phyloP scores from a whole-genome alignment of 2,888 invertebrate genomes.

The Andrena chrysosceles region DNA sequence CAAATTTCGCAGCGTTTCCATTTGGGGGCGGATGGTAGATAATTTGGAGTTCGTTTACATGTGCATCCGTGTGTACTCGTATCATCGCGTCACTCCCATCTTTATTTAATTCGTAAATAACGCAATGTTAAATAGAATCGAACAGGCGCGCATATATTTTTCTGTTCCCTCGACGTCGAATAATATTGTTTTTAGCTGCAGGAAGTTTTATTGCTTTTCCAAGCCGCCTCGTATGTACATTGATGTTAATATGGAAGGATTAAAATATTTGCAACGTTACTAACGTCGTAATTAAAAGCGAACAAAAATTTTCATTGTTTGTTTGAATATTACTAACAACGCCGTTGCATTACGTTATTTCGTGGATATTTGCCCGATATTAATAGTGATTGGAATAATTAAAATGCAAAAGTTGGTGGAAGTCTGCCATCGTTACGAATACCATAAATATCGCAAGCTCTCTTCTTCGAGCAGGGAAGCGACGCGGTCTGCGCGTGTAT shows the following conservation, averaged over 20 bases:
- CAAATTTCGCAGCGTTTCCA: slow-evolving; percentile 33
- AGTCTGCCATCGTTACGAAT: not conserved
- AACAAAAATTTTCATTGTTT: too few relatives aligned
- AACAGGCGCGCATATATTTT: slow-evolving; percentile 18
- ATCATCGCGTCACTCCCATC: slow-evolving; percentile 16
- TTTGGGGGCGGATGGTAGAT: not conserved
- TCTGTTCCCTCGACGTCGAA: slow-evolving; percentile 5
- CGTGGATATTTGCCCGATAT: too few relatives aligned
- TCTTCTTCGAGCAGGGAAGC: not conserved
- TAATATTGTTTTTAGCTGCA: slow-evolving; percentile 31
- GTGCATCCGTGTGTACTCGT: not conserved
- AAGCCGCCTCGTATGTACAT: not conserved
- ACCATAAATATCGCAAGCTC: not conserved
- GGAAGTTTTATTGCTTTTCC: slow-evolving; percentile 26
- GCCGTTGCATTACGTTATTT: too few relatives aligned
- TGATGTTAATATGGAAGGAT: not conserved
- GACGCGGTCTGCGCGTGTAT: not conserved
- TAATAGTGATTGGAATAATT: slow-evolving; percentile 19
- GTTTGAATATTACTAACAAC: too few relatives aligned
- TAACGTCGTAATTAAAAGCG: not conserved
- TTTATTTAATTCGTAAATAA: slow-evolving; percentile 52
- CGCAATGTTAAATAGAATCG: slow-evolving; percentile 42
- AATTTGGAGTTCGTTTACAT: slow-evolving; percentile 29
- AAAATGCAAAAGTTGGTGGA: slow-evolving; percentile 22
- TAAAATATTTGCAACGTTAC: slow-evolving; percentile 7